phyloP scores from a whole-genome alignment of 2,113 vertebrate genomes.

The Neolamprologus cancellatus region DNA sequence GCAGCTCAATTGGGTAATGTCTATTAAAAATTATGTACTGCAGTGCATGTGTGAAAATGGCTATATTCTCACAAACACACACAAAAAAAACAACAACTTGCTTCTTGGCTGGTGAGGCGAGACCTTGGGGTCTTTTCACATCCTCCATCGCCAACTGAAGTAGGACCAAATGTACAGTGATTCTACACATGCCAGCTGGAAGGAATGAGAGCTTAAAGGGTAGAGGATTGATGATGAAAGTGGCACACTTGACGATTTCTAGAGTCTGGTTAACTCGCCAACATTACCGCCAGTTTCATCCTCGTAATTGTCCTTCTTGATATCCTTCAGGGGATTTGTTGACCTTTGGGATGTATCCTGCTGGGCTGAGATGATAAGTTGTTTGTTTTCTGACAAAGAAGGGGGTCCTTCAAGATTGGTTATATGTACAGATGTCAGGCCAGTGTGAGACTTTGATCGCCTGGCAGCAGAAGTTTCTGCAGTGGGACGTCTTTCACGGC shows the following conservation, averaged over 20 bases:
- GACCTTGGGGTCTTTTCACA: not conserved
- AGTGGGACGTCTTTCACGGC: slow-evolving; percentile 9
- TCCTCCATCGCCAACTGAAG: not conserved
- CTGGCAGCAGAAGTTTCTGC: slow-evolving; percentile 12
- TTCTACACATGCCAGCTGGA: slow-evolving; percentile 1
- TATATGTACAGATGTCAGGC: slow-evolving; percentile 34
- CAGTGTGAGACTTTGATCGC: slow-evolving; percentile 42
- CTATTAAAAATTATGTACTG: not conserved
- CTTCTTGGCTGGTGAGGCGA: not conserved
- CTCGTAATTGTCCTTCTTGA: slow-evolving; percentile 4
- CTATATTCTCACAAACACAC: not conserved
- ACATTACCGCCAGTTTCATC: slow-evolving; percentile 35
- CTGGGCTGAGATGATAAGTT: not conserved
- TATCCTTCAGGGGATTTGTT: not conserved
- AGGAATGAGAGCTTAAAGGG: slow-evolving; percentile 61
- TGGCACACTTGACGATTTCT: slow-evolving; percentile 58
- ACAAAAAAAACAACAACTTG: not conserved
- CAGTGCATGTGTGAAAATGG: not conserved
- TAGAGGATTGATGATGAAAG: slow-evolving; percentile 21
- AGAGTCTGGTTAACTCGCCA: slow-evolving; percentile 83
- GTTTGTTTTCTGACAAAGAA: slow-evolving; percentile 7
- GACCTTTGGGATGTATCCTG: not conserved
- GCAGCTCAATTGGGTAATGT: not conserved
- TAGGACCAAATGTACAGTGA: not conserved
- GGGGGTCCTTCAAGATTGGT: slow-evolving; percentile 24